These are phyloP conservation scores for Scomber colias DNA, from an alignment of 2,113 vertebrate species.

Conservation along the genomic window DNA sequence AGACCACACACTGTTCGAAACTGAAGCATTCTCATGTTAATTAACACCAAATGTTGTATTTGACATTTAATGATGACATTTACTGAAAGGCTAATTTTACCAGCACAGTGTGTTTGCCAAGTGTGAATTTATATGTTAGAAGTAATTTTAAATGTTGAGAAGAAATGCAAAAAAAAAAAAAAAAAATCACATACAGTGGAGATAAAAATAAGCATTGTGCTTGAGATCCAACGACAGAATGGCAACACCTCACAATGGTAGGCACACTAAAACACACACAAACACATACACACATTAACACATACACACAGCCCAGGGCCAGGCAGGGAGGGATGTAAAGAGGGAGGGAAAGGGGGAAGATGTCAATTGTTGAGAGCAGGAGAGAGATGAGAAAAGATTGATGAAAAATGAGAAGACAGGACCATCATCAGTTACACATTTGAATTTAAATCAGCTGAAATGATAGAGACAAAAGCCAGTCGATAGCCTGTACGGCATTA, in stretches of 20 bases:
- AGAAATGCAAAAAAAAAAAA: not conserved
- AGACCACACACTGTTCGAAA: not conserved
- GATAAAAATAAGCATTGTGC: not conserved
- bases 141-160: not conserved
- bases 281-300: constrained; percentile 1
- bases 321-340: not conserved
- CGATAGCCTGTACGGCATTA: not conserved
- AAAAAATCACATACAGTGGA: not conserved
- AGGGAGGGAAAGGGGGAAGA: not conserved
- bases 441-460: constrained; percentile 41
- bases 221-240: not conserved
- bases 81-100: not conserved
- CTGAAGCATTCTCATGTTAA: not conserved
- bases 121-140: not conserved
- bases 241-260: not conserved
- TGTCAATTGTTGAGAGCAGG: not conserved
- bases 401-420: constrained; percentile 4
- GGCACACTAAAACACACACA: constrained; percentile 3
- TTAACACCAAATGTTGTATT: constrained; percentile 11
- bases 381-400: constrained; percentile 8
- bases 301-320: not conserved
- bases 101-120: not conserved
- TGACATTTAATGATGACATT: constrained; percentile 18
- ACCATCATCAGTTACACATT: constrained; percentile 4
- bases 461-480: constrained; percentile 19